Conservation (phyloP, 1,140 invertebrate species). For the Aphaenogaster rudis region DNA sequence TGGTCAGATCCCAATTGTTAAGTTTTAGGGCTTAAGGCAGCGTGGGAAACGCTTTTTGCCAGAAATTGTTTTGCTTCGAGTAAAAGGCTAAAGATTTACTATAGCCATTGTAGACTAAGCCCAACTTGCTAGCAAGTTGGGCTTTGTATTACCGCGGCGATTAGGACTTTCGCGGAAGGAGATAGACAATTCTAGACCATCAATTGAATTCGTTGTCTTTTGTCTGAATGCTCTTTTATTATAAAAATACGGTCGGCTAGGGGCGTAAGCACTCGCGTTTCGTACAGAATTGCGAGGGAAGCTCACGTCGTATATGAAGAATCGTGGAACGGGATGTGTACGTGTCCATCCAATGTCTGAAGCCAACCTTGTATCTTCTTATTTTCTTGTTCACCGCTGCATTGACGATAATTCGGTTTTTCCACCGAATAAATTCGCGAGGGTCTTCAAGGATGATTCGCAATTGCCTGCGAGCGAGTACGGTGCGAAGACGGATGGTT, state of each 20-base stretch:
- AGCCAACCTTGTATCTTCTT: not conserved
- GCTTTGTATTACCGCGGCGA: not conserved
- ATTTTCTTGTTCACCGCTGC: not conserved
- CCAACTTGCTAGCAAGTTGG: too few relatives aligned
- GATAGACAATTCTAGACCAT: not conserved
- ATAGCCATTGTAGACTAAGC: too few relatives aligned
- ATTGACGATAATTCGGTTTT: not conserved
- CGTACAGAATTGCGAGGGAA: not conserved
- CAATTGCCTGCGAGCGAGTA: too few relatives aligned
- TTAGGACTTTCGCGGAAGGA: constrained; percentile 12
- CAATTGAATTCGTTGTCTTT: constrained; percentile 18
- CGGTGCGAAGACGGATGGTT: not conserved
- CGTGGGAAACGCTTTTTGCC: too few relatives aligned
- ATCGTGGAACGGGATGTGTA: not conserved
- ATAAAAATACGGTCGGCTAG: not conserved
- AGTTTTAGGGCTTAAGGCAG: too few relatives aligned
- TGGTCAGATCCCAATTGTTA: too few relatives aligned
- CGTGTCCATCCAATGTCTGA: not conserved
- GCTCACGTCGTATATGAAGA: not conserved
- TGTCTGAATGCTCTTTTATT: constrained; percentile 9
- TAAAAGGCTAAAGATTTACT: too few relatives aligned
- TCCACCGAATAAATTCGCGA: constrained; percentile 18
- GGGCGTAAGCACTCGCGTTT: constrained; percentile 37
- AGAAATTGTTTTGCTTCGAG: too few relatives aligned
- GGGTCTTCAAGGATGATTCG: not conserved